These are phyloP conservation scores for Machimus atricapillus DNA, from an alignment of 2,888 invertebrate genomes.

Conservation along the genomic window DNA sequence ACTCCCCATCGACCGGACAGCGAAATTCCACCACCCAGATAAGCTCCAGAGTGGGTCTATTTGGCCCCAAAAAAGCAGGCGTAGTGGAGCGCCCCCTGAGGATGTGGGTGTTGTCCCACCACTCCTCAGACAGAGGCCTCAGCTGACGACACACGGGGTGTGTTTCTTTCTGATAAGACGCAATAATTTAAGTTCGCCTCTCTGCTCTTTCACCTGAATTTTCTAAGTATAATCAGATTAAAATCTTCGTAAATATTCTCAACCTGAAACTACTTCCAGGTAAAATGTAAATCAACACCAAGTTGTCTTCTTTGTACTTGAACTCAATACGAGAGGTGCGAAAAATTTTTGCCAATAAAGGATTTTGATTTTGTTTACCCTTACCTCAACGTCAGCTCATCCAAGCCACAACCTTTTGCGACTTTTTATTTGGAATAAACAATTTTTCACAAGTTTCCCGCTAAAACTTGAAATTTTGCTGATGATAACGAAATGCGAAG, in stretches of 20 bases:
- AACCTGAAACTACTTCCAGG: neutral
- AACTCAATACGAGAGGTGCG: neutral
- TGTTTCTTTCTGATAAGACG: conserved; percentile 11
- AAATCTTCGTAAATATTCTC: neutral
- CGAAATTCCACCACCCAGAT: neutral
- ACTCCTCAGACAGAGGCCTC: neutral
- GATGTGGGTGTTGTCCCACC: neutral
- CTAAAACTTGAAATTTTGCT: neutral
- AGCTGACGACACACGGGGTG: neutral
- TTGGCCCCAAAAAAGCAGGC: neutral
- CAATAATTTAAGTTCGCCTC: neutral
- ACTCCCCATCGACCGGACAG: neutral
- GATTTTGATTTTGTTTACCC: neutral
- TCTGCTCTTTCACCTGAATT: neutral
- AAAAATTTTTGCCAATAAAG: neutral
- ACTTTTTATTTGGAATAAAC: neutral
- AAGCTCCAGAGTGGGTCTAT: neutral
- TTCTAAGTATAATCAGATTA: neutral
- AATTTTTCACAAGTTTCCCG: neutral
- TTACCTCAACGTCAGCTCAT: neutral
- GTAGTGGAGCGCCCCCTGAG: neutral
- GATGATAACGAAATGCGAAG: neutral
- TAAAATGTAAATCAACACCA: neutral
- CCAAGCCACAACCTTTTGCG: neutral
- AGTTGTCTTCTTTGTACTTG: neutral